phyloP scores from a whole-genome alignment of 2,888 invertebrate genomes.

The Polyommatus iphigenia region DNA sequence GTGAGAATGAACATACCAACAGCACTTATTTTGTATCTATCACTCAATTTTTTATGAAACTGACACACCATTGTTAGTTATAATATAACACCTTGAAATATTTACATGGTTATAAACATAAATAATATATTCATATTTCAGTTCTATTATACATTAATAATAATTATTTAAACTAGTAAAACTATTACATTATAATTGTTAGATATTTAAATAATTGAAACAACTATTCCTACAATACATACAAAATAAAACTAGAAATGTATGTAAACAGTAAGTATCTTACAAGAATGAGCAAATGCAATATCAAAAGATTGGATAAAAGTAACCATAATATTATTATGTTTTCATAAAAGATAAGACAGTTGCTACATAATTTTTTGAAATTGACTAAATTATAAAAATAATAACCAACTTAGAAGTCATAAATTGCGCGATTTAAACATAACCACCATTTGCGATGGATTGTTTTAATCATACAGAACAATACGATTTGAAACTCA shows the following conservation, averaged over 20 bases:
- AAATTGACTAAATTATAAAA: conserved; percentile 23
- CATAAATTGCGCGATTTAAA: conserved; percentile 49
- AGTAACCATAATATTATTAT: not conserved
- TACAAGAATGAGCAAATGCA: conserved; percentile 30
- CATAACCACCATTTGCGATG: too few species aligned
- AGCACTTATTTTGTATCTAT: conserved; percentile 10
- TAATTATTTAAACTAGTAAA: conserved; percentile 1
- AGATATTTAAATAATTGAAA: conserved; percentile 31
- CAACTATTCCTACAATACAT: conserved; percentile 26
- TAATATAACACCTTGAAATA: conserved; percentile 62
- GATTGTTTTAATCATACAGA: too few species aligned
- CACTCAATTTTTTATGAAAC: conserved; percentile 42
- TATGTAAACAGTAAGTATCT: conserved; percentile 26
- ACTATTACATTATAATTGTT: conserved; percentile 9
- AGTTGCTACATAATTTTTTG: not conserved
- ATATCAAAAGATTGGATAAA: conserved; percentile 10
- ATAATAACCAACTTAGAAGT: conserved; percentile 32
- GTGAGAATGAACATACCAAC: conserved; percentile 8
- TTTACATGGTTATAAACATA: conserved; percentile 66
- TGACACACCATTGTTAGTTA: conserved; percentile 47
- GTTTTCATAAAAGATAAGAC: not conserved
- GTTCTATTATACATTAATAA: conserved; percentile 12
- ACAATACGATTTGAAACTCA: too few species aligned
- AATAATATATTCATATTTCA: conserved; percentile 45
- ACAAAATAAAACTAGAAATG: conserved; percentile 26